Evolutionary conservation across 2,113 vertebrate genomes (phyloP).

Genomic region (Ramphastos sulfuratus): DNA sequence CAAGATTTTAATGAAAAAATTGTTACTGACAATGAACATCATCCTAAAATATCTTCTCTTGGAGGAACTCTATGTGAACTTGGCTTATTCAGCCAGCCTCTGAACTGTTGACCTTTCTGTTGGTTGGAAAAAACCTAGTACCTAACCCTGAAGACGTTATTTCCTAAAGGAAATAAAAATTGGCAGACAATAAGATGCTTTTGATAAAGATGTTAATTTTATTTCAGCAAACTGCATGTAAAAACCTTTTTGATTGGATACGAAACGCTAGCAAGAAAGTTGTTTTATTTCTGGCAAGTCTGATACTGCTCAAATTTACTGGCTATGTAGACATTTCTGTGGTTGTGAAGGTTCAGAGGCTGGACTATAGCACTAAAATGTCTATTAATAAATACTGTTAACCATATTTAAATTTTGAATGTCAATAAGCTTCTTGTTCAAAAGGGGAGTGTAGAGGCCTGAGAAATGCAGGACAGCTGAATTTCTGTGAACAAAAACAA

Average conservation of each 20-base stretch:
- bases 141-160: not conserved
- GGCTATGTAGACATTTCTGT: not conserved
- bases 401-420: not conserved
- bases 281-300: not conserved
- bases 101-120: conserved; percentile 13
- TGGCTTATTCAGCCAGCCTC: not conserved
- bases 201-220: not conserved
- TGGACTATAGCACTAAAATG: not conserved
- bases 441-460: not conserved
- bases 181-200: not conserved
- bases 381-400: not conserved
- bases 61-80: rapidly evolving
- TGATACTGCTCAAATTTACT: not conserved
- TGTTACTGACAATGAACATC: not conserved
- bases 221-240: not conserved
- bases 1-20: not conserved
- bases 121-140: not conserved
- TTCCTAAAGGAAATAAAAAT: not conserved
- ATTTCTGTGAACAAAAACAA: not conserved
- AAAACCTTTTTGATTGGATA: not conserved
- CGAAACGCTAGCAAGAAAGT: not conserved
- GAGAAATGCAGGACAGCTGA: not conserved
- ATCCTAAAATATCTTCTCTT: not conserved
- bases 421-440: not conserved
- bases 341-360: not conserved